These are phyloP conservation scores for Chiloscyllium plagiosum DNA, from an alignment of 2,113 vertebrate species.

Conservation along the genomic window DNA sequence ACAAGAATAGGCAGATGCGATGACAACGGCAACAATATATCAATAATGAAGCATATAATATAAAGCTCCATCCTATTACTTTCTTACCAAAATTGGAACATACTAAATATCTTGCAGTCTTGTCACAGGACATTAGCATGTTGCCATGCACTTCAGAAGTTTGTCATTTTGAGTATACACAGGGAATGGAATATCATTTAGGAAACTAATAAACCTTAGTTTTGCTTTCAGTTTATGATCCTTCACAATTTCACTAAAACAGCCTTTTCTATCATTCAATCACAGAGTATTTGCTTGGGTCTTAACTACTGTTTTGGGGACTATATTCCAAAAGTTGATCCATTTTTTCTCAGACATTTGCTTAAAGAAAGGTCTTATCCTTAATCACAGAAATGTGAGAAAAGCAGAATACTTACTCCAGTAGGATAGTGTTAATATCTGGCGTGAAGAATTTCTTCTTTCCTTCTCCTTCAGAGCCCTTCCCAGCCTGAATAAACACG, in stretches of 20 bases:
- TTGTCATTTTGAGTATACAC: neutral
- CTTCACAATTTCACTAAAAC: neutral
- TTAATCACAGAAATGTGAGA: neutral
- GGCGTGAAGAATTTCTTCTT: slow-evolving; percentile 98
- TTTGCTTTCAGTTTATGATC: neutral
- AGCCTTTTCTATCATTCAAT: neutral
- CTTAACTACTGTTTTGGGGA: neutral
- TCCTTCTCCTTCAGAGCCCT: slow-evolving; percentile 92
- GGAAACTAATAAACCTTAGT: neutral
- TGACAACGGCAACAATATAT: neutral
- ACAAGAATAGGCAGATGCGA: neutral
- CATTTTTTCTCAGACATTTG: neutral
- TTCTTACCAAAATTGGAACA: neutral
- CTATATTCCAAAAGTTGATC: neutral
- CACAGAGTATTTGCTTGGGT: neutral
- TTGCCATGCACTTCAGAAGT: neutral
- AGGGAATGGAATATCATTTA: neutral
- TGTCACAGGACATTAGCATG: neutral
- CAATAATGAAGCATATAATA: neutral
- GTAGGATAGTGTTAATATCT: slow-evolving; percentile 99
- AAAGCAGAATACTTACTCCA: slow-evolving; percentile 77
- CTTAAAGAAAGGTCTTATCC: neutral
- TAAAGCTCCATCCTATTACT: neutral
- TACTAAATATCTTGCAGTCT: neutral
- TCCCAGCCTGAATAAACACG: slow-evolving; percentile 69